phyloP scores from a whole-genome alignment of 53 echinoderm and acorn worm genomes.

The Paracentrotus lividus region DNA sequence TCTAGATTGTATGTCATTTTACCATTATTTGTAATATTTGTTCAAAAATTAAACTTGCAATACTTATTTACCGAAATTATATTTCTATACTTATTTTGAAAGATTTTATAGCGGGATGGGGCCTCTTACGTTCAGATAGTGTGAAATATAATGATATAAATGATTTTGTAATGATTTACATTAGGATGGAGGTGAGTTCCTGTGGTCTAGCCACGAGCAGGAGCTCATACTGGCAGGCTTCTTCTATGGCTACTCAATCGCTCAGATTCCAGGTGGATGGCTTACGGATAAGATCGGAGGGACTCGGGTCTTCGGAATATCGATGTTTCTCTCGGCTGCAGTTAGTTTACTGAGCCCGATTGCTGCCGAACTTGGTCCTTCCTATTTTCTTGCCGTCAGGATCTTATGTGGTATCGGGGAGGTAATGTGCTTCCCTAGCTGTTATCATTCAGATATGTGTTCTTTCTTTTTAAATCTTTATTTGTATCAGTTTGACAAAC shows the following conservation, averaged over 20 bases:
- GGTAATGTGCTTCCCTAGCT: background rate
- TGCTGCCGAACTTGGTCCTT: slow-evolving; percentile 8
- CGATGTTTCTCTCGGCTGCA: slow-evolving; percentile 33
- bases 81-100: no score
- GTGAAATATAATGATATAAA: no score
- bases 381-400: slow-evolving; percentile 34
- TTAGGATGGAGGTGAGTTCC: slow-evolving; percentile 41
- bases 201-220: slow-evolving; percentile 52
- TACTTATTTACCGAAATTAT: no score
- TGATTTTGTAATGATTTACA: background rate
- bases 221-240: slow-evolving; percentile 48
- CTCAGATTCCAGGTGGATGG: slow-evolving; percentile 45
- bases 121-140: no score
- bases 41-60: no score
- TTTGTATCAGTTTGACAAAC: background rate
- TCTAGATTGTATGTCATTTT: no score
- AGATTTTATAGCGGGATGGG: no score
- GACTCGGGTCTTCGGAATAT: slow-evolving; percentile 60
- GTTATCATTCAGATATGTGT: no score
- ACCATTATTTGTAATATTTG: no score
- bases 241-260: slow-evolving; percentile 53
- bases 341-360: slow-evolving; percentile 33
- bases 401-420: slow-evolving; percentile 44
- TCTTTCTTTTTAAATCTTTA: no score
- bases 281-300: slow-evolving; percentile 67